phyloP scores from a whole-genome alignment of 2,888 invertebrate genomes.

The Drosophila lacicola region DNA sequence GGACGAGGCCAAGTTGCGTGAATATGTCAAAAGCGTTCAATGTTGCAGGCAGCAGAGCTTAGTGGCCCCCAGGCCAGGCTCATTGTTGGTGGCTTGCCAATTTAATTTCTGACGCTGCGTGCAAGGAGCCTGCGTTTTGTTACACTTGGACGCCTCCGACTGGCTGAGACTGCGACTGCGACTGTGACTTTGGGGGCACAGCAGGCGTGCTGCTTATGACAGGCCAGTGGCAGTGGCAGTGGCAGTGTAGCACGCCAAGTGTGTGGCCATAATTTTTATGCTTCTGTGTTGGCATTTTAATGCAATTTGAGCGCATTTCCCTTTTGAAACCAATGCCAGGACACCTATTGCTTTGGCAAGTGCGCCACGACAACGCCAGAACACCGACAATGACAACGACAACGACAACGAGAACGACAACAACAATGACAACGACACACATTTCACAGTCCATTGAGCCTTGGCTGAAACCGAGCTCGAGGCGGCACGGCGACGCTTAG shows the following conservation, averaged over 20 bases:
- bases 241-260: constrained; percentile 63
- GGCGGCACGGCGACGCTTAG: constrained; percentile 69
- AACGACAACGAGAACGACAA: constrained; percentile 18
- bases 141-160: constrained; percentile 81
- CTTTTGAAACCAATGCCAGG: constrained; percentile 81
- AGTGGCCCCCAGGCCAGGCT: constrained; percentile 26
- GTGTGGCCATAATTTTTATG: constrained; percentile 79
- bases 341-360: constrained; percentile 80
- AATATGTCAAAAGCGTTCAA: constrained; percentile 80
- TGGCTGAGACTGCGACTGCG: constrained; percentile 34
- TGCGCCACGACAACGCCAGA: constrained; percentile 50
- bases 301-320: constrained; percentile 80
- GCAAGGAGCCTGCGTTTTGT: constrained; percentile 73
- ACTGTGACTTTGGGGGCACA: constrained; percentile 46
- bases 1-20: constrained; percentile 66
- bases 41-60: constrained; percentile 63
- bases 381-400: constrained; percentile 40
- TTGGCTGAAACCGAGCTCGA: constrained; percentile 36
- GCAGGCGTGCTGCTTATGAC: constrained; percentile 76
- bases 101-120: constrained; percentile 82
- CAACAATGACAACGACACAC: constrained; percentile 60
- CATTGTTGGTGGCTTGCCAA: constrained; percentile 82
- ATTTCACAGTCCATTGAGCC: constrained; percentile 80
- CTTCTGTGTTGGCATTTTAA: constrained; percentile 81
- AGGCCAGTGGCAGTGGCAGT: constrained; percentile 31